Evolutionary conservation across 2,797 vertebrate genomes (phyloP).

Genomic region (Simalia tracyae): DNA sequence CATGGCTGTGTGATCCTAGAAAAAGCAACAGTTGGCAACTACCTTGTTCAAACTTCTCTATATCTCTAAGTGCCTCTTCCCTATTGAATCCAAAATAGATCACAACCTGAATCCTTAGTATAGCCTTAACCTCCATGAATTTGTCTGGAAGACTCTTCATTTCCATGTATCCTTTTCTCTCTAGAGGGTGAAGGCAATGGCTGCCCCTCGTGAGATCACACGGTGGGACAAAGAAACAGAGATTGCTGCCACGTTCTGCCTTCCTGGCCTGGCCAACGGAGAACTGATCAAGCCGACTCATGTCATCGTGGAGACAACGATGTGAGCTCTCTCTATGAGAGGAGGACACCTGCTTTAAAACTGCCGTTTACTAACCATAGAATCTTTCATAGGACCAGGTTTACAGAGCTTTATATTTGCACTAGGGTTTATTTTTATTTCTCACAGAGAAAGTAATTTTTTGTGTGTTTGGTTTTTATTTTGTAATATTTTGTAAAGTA

Average conservation of each 20-base stretch:
- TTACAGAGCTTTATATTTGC: slow-evolving; percentile 91
- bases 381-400: slow-evolving; percentile 89
- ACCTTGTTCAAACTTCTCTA: not conserved
- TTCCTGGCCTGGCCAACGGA: slow-evolving; percentile 79
- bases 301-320: slow-evolving; percentile 98
- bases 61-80: not conserved
- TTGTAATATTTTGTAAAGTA: slow-evolving; percentile 76
- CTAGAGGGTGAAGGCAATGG: slow-evolving; percentile 93
- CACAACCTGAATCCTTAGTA: not conserved
- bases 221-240: slow-evolving; percentile 86
- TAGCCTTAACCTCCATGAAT: not conserved
- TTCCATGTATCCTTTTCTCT: not conserved
- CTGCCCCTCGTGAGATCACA: slow-evolving; percentile 89
- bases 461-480: slow-evolving; percentile 68
- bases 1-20: not conserved
- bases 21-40: not conserved
- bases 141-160: not conserved
- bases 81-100: not conserved
- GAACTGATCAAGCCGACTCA: slow-evolving; percentile 89
- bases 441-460: slow-evolving; percentile 84
- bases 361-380: slow-evolving; percentile 92
- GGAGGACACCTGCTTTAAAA: slow-evolving; percentile 77
- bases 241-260: slow-evolving; percentile 85
- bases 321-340: slow-evolving; percentile 90
- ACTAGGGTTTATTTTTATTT: slow-evolving; percentile 87